Conservation (phyloP, 1,140 invertebrate species). For the Lordiphosa stackelbergi region DNA sequence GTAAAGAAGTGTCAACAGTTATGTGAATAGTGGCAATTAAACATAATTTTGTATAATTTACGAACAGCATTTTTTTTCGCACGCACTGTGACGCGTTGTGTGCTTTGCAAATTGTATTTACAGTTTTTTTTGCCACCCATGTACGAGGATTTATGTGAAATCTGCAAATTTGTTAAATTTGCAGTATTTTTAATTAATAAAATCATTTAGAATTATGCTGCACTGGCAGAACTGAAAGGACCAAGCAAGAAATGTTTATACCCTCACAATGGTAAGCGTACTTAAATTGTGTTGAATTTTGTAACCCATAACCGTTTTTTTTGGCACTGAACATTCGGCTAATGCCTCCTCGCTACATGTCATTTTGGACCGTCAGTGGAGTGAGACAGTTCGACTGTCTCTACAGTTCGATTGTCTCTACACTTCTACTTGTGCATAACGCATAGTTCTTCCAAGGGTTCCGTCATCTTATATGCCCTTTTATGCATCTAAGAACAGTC, state of each 20-base stretch:
- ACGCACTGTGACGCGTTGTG: constrained; percentile 22
- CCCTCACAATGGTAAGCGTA: not conserved
- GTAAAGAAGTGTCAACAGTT: not conserved
- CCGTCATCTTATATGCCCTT: no score
- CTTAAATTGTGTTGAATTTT: no score
- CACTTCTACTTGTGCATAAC: no score
- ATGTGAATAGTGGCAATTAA: constrained; percentile 14
- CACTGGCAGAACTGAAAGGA: constrained; percentile 27
- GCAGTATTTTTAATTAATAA: constrained; percentile 71
- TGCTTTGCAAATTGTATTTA: constrained; percentile 62
- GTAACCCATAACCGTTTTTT: no score
- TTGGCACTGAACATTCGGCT: no score
- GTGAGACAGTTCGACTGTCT: no score
- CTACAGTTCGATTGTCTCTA: no score
- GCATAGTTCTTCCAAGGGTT: no score
- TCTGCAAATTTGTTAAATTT: constrained; percentile 66
- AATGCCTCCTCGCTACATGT: no score
- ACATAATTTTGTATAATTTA: constrained; percentile 2
- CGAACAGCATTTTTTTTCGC: constrained; percentile 8
- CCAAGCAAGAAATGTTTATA: not conserved
- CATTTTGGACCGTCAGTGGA: no score
- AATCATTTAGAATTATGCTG: constrained; percentile 65
- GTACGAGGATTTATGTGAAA: constrained; percentile 30
- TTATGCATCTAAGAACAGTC: no score
- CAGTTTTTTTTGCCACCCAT: constrained; percentile 32